Conservation (phyloP, 2,113 vertebrate species). For the Etia nguti region DNA sequence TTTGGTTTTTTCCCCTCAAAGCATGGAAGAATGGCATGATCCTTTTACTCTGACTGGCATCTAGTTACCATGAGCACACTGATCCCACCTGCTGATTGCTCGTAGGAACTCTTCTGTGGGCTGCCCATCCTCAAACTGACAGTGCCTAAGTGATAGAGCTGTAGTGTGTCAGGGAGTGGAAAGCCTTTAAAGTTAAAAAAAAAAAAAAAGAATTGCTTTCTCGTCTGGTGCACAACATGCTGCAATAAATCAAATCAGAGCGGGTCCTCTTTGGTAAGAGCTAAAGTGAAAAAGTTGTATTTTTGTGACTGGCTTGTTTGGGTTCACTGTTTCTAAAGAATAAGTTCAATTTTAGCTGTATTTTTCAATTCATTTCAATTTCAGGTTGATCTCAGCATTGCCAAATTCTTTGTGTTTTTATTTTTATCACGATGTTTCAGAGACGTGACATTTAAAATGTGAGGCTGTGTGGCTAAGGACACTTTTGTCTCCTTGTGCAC, state of each 20-base stretch:
- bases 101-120: neutral
- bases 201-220: neutral
- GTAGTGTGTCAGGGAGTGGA: neutral
- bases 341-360: neutral
- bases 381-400: neutral
- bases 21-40: neutral
- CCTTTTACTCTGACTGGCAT: neutral
- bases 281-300: neutral
- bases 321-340: neutral
- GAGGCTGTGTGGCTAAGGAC: neutral
- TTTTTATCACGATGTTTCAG: neutral
- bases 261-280: neutral
- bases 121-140: neutral
- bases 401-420: neutral
- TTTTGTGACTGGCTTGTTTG: neutral
- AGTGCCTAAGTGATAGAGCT: conserved; percentile 7
- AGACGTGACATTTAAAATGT: neutral
- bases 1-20: neutral
- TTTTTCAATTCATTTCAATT: neutral
- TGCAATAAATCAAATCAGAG: neutral
- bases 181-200: neutral
- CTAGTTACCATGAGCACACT: neutral
- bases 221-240: neutral
- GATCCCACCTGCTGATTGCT: neutral
- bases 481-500: neutral